Base-by-base conservation (phyloP, 64 coral and sea anemone genomes). In the Porites australiensis region DNA sequence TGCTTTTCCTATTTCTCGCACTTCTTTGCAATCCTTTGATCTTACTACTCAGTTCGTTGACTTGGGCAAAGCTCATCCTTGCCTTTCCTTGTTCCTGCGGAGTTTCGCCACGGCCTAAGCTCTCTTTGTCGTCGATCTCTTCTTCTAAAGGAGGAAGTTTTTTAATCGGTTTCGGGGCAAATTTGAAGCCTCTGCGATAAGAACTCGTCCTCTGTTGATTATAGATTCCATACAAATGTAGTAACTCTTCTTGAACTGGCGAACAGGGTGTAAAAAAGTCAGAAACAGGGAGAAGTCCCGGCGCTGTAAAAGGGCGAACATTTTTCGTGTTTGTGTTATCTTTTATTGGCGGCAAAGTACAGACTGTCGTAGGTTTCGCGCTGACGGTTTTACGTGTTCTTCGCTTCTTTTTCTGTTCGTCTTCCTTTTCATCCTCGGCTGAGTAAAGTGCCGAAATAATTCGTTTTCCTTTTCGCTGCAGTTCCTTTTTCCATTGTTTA, bases 191-290 rank as follows among this genome's bases (percentile, higher is more conserved):
- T 10, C 58, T 43, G 14, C 95, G 88, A 67, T 90, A 97, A 3
- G 92, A 97, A 20, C 77, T 86, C 2, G 88, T 94, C 12, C 60
- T 94, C 48, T 98, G 95, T 84, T 98, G 92, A 78, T 98, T 71
- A 58, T 91, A 94, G 16, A 98, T 88, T 14, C 13, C 81, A 16
- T 91, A 98, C 9, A 98, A 68, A 19, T 87, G 86, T 13, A 70
- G 18, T 6, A 98, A 59, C 46, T 91, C 66, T 62, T 90, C 91
- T 45, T 82, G 89, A 2, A 94, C 69, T 13, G 95, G 80, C 3
- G 70, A 47, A 70, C 47, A 91, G 55, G 92, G 88, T 2, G 74
- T 62, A 3, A 89, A 83, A 74, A 69, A 91, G 6, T 50, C 8
- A 6, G 92, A 48, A 13, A 68, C 48, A 37, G 6, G 43, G 48